phyloP scores from a whole-genome alignment of 2,888 invertebrate genomes.

The Epinotia bilunana region DNA sequence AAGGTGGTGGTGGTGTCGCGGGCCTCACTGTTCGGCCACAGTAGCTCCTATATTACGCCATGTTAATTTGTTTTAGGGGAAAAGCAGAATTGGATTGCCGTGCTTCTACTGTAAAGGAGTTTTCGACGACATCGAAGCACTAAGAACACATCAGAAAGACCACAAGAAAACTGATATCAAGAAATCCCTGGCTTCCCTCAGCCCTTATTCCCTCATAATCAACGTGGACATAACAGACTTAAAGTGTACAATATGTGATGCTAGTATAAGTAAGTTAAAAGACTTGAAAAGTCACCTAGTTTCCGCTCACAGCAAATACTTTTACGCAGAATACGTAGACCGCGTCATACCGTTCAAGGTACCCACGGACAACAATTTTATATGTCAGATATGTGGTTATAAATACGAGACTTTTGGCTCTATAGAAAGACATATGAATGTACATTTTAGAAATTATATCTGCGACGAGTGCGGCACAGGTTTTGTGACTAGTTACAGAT shows the following conservation, averaged over 20 bases:
- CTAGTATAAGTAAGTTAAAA: constrained; percentile 48
- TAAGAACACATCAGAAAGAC: constrained; percentile 59
- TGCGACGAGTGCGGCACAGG: constrained; percentile 57
- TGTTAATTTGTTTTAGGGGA: constrained; percentile 50
- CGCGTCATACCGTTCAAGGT: constrained; percentile 59
- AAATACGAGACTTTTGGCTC: constrained; percentile 50
- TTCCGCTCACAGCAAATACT: constrained; percentile 51
- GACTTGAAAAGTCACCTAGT: constrained; percentile 54
- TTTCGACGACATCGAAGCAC: constrained; percentile 60
- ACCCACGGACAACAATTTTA: constrained; percentile 47
- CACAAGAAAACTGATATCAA: constrained; percentile 58
- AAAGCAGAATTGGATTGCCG: constrained; percentile 66
- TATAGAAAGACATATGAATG: constrained; percentile 51
- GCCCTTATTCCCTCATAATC: constrained; percentile 53
- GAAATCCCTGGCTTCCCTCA: constrained; percentile 31
- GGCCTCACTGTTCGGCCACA: too few species aligned
- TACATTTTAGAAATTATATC: constrained; percentile 51
- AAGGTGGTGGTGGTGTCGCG: too few species aligned
- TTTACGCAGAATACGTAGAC: constrained; percentile 53
- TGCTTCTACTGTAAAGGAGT: constrained; percentile 71
- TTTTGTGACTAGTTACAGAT: constrained; percentile 66
- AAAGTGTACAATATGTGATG: constrained; percentile 55
- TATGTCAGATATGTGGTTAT: constrained; percentile 53
- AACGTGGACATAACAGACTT: constrained; percentile 58
- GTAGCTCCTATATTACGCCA: background rate